Conservation (phyloP, 2,888 invertebrate genomes). For the Heliconius hortense region DNA sequence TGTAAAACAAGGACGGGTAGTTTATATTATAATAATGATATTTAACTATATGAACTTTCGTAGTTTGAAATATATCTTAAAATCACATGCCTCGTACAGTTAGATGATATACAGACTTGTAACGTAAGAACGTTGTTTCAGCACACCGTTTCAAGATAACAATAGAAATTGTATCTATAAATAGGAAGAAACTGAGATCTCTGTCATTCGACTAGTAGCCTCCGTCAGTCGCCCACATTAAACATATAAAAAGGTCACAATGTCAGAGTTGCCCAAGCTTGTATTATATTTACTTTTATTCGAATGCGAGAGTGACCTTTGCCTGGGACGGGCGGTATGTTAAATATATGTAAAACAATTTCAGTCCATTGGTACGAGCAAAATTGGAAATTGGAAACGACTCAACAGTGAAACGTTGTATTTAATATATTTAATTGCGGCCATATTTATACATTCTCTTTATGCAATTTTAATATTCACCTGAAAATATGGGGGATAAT, state of each 20-base stretch:
- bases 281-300: slow-evolving; percentile 14
- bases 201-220: slow-evolving; percentile 16
- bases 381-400: slow-evolving; percentile 9
- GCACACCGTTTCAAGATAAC: neutral
- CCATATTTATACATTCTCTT: slow-evolving; percentile 3
- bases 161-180: slow-evolving; percentile 10
- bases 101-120: neutral
- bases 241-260: slow-evolving; percentile 30
- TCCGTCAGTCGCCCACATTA: slow-evolving; percentile 16
- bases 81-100: neutral
- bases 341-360: slow-evolving; percentile 5
- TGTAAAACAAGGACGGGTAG: neutral
- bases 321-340: neutral
- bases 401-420: neutral
- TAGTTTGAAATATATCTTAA: neutral
- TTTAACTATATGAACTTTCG: neutral
- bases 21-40: neutral
- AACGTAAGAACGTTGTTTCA: neutral
- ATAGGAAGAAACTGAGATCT: slow-evolving; percentile 13
- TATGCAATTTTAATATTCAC: slow-evolving; percentile 5
- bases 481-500: neutral
- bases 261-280: slow-evolving; percentile 24
- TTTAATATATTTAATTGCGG: slow-evolving; percentile 7
- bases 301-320: neutral
- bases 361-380: neutral